Evolutionary conservation across 2,888 invertebrate species (phyloP).

Genomic region (Calliopum simillimum): DNA sequence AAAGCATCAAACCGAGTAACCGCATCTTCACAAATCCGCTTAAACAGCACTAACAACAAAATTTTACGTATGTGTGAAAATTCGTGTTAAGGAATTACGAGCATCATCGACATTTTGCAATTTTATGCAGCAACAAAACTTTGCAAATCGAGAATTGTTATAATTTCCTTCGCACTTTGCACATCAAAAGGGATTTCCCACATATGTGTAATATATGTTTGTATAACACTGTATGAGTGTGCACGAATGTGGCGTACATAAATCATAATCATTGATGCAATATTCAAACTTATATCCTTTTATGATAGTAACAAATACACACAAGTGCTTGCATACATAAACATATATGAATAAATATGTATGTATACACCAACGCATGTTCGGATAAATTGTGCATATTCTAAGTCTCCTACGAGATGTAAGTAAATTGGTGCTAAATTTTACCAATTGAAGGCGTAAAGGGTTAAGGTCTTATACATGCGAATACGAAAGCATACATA

Average conservation of each 20-base stretch:
- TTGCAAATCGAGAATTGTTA: slow-evolving; percentile 30
- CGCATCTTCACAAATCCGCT: background rate
- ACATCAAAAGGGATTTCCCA: slow-evolving; percentile 37
- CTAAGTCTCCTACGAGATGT: no score
- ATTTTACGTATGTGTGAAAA: background rate
- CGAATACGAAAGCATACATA: no score
- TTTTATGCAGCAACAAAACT: slow-evolving; percentile 26
- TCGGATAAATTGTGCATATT: no score
- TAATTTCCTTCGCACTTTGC: slow-evolving; percentile 25
- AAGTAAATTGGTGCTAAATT: no score
- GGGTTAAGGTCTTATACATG: no score
- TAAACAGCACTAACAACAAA: slow-evolving; percentile 1
- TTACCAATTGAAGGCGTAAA: no score
- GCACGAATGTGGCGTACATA: slow-evolving; percentile 42
- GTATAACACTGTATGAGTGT: background rate
- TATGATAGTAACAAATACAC: background rate
- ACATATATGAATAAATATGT: no score
- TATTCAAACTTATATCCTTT: slow-evolving; percentile 20
- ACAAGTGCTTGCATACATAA: no score
- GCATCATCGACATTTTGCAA: slow-evolving; percentile 31
- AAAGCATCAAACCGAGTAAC: no score
- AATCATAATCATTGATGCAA: slow-evolving; percentile 32
- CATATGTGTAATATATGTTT: background rate
- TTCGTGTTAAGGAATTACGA: slow-evolving; percentile 27
- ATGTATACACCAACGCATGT: no score